Conservation (phyloP, 1,140 invertebrate species). For the Pseudoatta argentina region DNA sequence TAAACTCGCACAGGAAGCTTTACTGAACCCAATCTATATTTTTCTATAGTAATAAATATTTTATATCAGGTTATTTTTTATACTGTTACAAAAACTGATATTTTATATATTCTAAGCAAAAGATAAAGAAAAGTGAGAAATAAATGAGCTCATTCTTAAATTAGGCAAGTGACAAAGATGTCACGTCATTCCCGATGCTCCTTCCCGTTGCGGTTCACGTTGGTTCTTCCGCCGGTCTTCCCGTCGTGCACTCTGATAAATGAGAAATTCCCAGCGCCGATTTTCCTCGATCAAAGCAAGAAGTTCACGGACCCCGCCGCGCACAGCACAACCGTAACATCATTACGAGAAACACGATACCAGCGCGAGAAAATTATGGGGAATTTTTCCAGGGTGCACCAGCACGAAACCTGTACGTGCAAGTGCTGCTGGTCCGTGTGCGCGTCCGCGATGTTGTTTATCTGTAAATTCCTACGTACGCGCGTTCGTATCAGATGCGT, state of each 20-base stretch:
- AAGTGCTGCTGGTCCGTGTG: conserved; percentile 28
- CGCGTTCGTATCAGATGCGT: conserved; percentile 54
- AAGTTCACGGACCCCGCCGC: conserved; percentile 62
- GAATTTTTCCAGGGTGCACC: conserved; percentile 65
- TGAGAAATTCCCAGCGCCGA: conserved; percentile 67
- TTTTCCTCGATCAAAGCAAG: conserved; percentile 69
- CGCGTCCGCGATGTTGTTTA: conserved; percentile 30
- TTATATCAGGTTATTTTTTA: not conserved
- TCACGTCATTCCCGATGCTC: not conserved
- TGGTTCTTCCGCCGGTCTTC: not conserved
- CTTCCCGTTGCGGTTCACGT: conserved; percentile 53
- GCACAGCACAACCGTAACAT: conserved; percentile 63
- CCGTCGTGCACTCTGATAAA: conserved; percentile 57
- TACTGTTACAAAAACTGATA: not conserved
- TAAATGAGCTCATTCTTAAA: not conserved
- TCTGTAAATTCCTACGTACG: conserved; percentile 49
- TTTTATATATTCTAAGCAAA: not conserved
- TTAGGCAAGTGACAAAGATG: not conserved
- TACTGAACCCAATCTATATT: too few relatives aligned
- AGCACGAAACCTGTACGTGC: conserved; percentile 60
- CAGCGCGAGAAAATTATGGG: conserved; percentile 67
- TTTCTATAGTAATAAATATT: too few relatives aligned
- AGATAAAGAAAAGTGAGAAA: too few relatives aligned
- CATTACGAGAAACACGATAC: conserved; percentile 75
- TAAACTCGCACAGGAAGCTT: too few relatives aligned